These are phyloP conservation scores for Kryphioiulus occultus DNA, from an alignment of 2,888 invertebrate genomes.

Conservation along the genomic window DNA sequence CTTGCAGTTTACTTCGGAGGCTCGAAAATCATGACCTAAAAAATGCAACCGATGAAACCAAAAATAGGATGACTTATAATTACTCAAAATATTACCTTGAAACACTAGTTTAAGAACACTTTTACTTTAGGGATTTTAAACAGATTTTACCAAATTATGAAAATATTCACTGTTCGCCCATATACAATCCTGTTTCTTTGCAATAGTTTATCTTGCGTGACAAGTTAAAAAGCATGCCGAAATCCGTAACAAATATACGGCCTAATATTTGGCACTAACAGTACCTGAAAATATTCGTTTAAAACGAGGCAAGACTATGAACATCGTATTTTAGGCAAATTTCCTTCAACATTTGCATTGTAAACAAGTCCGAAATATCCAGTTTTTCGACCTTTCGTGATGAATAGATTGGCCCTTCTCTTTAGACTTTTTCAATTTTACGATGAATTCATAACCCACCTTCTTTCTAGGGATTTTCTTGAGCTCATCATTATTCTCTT, in stretches of 20 bases:
- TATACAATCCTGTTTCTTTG: no score
- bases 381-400: neutral
- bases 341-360: neutral
- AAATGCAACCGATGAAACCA: no score
- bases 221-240: neutral
- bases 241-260: neutral
- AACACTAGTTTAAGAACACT: no score
- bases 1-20: no score
- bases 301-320: neutral
- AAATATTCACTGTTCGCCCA: neutral
- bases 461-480: neutral
- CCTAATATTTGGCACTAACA: neutral
- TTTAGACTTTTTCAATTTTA: neutral
- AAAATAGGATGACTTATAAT: no score
- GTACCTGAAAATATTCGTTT: neutral
- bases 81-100: no score
- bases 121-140: no score
- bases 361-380: neutral
- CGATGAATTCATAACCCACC: neutral
- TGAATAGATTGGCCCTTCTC: neutral
- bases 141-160: no score
- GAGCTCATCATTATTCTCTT: neutral
- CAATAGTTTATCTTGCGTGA: no score
- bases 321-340: neutral
- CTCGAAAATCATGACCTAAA: no score